Percentiles rank a stretch among this genome's conserved stretches.
phyloP scores from a whole-genome alignment of 2,888 invertebrate genomes.

The Spodoptera exigua region DNA sequence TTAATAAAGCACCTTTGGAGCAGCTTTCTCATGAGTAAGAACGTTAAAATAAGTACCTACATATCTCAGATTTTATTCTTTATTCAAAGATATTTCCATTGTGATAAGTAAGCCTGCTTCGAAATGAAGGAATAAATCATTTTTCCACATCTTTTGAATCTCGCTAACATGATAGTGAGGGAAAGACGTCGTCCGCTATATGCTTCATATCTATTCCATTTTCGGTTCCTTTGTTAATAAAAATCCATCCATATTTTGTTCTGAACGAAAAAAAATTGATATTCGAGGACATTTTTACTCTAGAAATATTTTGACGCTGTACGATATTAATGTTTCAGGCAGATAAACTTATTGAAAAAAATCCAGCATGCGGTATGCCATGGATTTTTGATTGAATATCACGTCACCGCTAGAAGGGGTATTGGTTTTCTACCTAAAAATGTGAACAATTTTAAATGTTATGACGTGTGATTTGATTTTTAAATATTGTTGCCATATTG shows the following conservation, averaged over 20 bases:
- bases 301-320: conserved; percentile 6
- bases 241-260: conserved; percentile 42
- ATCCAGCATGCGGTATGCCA: neutral
- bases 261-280: conserved; percentile 11
- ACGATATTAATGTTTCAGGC: neutral
- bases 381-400: conserved; percentile 1
- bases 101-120: conserved; percentile 45
- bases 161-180: conserved; percentile 43
- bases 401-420: neutral
- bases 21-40: neutral
- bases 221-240: conserved; percentile 43
- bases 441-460: too few species aligned
- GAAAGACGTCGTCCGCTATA: conserved; percentile 41
- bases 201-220: conserved; percentile 47
- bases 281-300: conserved; percentile 1
- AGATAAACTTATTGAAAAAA: neutral
- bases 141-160: conserved; percentile 52
- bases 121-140: conserved; percentile 54
- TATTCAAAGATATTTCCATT: conserved; percentile 35
- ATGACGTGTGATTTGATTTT: too few species aligned
- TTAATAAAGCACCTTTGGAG: too few species aligned
- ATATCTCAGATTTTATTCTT: conserved; percentile 26
- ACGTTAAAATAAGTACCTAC: conserved; percentile 3
- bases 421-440: too few species aligned
- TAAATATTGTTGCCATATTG: too few species aligned